Evolutionary conservation across 2,113 vertebrate species (phyloP).

Genomic region (Anarrhichthys ocellatus): DNA sequence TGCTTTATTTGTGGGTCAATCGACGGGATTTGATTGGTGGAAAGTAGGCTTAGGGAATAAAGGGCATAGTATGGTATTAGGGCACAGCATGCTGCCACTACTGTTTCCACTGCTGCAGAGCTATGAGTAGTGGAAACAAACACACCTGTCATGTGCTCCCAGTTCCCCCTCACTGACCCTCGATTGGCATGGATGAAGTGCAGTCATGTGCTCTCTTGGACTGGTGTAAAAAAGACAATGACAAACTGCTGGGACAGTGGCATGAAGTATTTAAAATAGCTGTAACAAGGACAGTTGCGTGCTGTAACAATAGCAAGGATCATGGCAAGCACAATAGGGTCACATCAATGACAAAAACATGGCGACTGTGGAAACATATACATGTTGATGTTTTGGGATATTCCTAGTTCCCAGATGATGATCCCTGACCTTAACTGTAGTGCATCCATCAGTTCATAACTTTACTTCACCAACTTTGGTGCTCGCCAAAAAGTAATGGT

Average conservation of each 20-base stretch:
- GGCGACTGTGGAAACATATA: too few relatives aligned
- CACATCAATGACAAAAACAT: neutral
- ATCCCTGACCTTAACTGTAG: neutral
- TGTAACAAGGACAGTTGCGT: slow-evolving; percentile 12
- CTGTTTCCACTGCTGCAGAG: slow-evolving; percentile 42
- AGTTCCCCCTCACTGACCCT: slow-evolving; percentile 16
- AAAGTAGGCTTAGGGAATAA: too few relatives aligned
- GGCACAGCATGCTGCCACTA: slow-evolving; percentile 10
- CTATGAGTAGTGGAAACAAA: slow-evolving; percentile 42
- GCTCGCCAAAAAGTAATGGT: neutral
- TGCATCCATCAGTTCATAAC: neutral
- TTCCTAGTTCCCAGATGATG: neutral
- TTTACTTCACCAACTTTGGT: neutral
- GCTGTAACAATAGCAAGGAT: slow-evolving; percentile 10
- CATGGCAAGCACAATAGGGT: neutral
- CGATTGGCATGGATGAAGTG: slow-evolving; percentile 5
- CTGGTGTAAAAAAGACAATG: slow-evolving; percentile 3
- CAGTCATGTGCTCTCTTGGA: slow-evolving; percentile 21
- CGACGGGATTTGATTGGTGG: too few relatives aligned
- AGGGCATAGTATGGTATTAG: too few relatives aligned
- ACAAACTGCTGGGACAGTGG: slow-evolving; percentile 1
- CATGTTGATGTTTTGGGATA: neutral
- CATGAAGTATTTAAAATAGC: slow-evolving; percentile 30
- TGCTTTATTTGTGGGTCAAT: too few relatives aligned
- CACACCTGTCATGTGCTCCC: slow-evolving; percentile 35